Evolutionary conservation across 53 echinoderm and acorn worm genomes (phyloP).

Genomic region (Echinometra lucunter): DNA sequence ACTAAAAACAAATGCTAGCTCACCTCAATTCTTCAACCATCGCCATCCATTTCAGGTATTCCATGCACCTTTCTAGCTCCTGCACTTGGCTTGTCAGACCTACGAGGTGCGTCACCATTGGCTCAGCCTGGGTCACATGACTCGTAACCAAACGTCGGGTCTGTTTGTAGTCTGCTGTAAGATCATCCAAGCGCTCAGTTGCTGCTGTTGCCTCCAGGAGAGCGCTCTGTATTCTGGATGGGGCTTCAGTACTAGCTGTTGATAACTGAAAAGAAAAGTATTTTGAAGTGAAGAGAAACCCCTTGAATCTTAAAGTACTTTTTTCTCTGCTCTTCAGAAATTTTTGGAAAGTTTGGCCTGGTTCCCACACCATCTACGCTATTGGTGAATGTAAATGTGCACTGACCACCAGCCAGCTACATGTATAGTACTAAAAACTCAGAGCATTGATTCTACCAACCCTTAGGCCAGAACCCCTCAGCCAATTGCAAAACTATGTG

Average conservation of each 20-base stretch:
- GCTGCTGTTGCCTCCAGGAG: slow-evolving; percentile 84
- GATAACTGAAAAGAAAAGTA: slow-evolving; percentile 71
- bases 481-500: too few species aligned
- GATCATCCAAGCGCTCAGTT: slow-evolving; percentile 69
- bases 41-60: slow-evolving; percentile 97
- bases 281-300: too few species aligned
- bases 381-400: too few species aligned
- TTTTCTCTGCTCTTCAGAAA: too few species aligned
- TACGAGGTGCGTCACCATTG: slow-evolving; percentile 77
- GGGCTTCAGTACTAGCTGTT: slow-evolving; percentile 83
- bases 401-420: too few species aligned
- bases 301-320: too few species aligned
- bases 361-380: too few species aligned
- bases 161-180: slow-evolving; percentile 79
- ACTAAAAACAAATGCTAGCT: background rate
- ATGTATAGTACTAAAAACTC: too few species aligned
- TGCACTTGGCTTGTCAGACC: slow-evolving; percentile 79
- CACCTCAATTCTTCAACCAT: slow-evolving; percentile 94
- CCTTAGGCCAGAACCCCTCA: too few species aligned
- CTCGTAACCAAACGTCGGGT: slow-evolving; percentile 71
- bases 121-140: slow-evolving; percentile 86
- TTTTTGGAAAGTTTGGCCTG: too few species aligned
- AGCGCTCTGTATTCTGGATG: slow-evolving; percentile 88
- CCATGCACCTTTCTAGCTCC: slow-evolving; percentile 92
- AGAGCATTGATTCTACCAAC: too few species aligned